Evolutionary conservation across 2,113 vertebrate genomes (phyloP).

Genomic region (Oxyura jamaicensis): DNA sequence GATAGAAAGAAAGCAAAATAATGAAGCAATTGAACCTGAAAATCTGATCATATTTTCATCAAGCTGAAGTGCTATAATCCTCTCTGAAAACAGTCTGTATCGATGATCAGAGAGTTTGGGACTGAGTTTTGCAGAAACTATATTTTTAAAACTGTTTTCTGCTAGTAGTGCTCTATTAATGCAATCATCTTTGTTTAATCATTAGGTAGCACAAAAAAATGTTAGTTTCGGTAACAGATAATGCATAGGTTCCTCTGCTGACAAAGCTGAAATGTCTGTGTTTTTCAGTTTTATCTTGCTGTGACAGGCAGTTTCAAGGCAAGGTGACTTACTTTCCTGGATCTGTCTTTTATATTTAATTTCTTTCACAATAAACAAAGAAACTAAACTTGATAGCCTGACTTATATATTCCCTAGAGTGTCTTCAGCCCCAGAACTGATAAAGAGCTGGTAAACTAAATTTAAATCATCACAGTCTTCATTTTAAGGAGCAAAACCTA

Average conservation of each 20-base stretch:
- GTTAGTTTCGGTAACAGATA: neutral
- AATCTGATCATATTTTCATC: conserved; percentile 3
- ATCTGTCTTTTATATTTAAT: neutral
- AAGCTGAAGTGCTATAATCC: neutral
- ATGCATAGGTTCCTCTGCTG: neutral
- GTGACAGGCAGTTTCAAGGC: neutral
- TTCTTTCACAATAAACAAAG: neutral
- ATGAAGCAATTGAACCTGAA: neutral
- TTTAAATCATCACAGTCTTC: neutral
- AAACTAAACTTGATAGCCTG: neutral
- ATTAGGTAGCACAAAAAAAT: neutral
- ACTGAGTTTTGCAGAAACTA: neutral
- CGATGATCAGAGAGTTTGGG: neutral
- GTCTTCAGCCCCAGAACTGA: neutral
- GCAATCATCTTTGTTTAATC: conserved; percentile 34
- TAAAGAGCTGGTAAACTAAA: neutral
- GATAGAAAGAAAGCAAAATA: conserved; percentile 17
- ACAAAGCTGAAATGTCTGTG: neutral
- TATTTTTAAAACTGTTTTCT: neutral
- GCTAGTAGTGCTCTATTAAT: neutral
- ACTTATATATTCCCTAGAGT: neutral
- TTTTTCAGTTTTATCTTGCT: conserved; percentile 3
- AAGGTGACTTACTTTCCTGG: conserved; percentile 6
- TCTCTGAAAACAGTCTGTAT: neutral
- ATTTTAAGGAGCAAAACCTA: neutral